Evolutionary conservation across 2,113 vertebrate genomes (phyloP), one percentile per base, ranked within the genome.

Genomic region (Saccopteryx bilineata): DNA sequence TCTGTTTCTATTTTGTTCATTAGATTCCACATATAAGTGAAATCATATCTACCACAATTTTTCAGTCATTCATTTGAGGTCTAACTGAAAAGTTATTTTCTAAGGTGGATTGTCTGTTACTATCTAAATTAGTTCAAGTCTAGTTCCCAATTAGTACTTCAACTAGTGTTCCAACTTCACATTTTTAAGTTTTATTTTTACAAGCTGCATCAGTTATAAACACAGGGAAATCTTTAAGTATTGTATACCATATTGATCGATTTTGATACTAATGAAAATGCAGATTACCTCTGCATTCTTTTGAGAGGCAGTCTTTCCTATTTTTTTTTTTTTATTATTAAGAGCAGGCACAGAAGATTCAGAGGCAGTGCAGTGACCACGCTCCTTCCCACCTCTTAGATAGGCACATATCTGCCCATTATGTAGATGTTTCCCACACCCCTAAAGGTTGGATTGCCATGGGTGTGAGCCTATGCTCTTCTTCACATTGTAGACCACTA

Each of bases 121-220:
- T 48, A 85, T 72, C n/a, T 93, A 85, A 72, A 80, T 80, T 66
- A 90, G 28, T 79, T 86, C 13, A 85, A 60, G 60, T 54, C 76
- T 90, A 10, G 5, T 83, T 91, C 54, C 54, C 31, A 52, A 52
- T 5, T 54, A 54, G 66, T 63, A 31, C 61, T 83, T 56, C 52
- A 68, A 81, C 12, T 76, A 71, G 58, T 58, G 26, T n/a, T 90
- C 48, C 48, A 91, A 91, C 6, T 82, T 81, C 54, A 84, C 58
- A 74, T 85, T 89, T 60, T 83, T 33, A 96, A 63, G 58, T 46
- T 91, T 83, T n/a, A 56, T 50, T 79, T 92, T 84, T 68, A 52
- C 18, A 68, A 92, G 66, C n/a, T 58, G 5, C 8, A 61, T 72
- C 52, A 81, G 26, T 66, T 86, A n/a, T 28, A 89, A 80, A 75